These are phyloP conservation scores for Myripristis jacobus DNA, from an alignment of 2,797 vertebrate species.

Conservation along the genomic window DNA sequence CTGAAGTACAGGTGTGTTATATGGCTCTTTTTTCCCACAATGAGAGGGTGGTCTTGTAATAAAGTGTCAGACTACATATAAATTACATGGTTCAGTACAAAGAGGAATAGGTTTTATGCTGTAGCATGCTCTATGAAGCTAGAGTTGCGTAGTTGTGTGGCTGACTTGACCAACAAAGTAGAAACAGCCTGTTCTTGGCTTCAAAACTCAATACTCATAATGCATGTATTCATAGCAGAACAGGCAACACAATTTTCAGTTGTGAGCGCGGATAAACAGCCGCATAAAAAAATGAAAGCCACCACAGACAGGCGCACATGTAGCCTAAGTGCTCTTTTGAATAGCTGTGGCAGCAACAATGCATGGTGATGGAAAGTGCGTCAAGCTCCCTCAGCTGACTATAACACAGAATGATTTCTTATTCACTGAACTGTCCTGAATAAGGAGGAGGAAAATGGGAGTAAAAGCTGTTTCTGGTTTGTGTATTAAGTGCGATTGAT, in stretches of 20 bases:
- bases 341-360: not conserved
- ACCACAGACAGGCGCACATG: not conserved
- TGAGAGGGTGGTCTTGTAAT: too few relatives aligned
- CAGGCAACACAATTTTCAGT: not conserved
- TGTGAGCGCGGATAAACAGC: not conserved
- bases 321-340: not conserved
- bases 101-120: too few relatives aligned
- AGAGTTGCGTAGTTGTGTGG: too few relatives aligned
- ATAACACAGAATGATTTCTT: not conserved
- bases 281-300: not conserved
- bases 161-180: too few relatives aligned
- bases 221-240: conserved; percentile 7
- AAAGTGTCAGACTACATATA: too few relatives aligned
- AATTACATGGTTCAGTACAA: too few relatives aligned
- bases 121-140: too few relatives aligned
- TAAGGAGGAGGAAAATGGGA: not conserved
- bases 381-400: not conserved
- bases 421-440: not conserved
- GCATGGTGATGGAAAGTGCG: conserved; percentile 3
- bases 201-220: not conserved
- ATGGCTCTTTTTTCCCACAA: too few relatives aligned
- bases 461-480: not conserved
- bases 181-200: too few relatives aligned
- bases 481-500: too few relatives aligned
- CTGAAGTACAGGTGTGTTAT: too few relatives aligned